Evolutionary conservation across 2,113 vertebrate species (phyloP), one percentile per base, ranked within the genome.

Genomic region (Siniperca chuatsi): DNA sequence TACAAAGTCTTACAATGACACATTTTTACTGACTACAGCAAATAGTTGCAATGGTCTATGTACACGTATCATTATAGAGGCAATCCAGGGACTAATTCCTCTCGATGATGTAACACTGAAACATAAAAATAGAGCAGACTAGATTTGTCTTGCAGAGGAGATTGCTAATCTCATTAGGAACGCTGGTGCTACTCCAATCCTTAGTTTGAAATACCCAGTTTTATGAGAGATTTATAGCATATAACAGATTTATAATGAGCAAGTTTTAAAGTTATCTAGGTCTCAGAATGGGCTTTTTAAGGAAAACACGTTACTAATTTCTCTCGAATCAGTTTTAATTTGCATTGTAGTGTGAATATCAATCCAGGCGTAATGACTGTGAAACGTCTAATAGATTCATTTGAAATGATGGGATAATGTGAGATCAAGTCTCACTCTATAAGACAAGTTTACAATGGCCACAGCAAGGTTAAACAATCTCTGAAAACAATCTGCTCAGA

Each of bases 401-500:
- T 87, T 81, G 58, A 80, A 75, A 69, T 35, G 66, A 72, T 21
- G 29, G 78, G 74, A 88, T 87, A 84, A 87, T 85, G 82, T 33
- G 48, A 86, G 84, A 79, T 83, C 83, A 84, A 82, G 80, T 71
- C 65, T 55, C 52, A 79, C 77, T 84, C 64, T 74, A 62, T 83
- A 75, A 83, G 33, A 86, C 74, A 76, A 66, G 69, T 88, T 86
- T 91, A 82, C 82, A 83, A 70, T 37, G 81, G 80, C 84, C 81
- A 88, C 73, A 75, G 82, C 78, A 89, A 91, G 83, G 86, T 89
- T 88, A 91, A 90, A 88, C 77, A 88, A 86, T 79, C 78, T 85
- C 64, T 87, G 78, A 92, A 83, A 91, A 87, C 84, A 91, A 91
- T 84, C 76, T 87, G 62, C 86, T 85, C 75, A 65, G 68, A 86